Conservation (phyloP, 1,140 invertebrate species). For the Eueides isabella region DNA sequence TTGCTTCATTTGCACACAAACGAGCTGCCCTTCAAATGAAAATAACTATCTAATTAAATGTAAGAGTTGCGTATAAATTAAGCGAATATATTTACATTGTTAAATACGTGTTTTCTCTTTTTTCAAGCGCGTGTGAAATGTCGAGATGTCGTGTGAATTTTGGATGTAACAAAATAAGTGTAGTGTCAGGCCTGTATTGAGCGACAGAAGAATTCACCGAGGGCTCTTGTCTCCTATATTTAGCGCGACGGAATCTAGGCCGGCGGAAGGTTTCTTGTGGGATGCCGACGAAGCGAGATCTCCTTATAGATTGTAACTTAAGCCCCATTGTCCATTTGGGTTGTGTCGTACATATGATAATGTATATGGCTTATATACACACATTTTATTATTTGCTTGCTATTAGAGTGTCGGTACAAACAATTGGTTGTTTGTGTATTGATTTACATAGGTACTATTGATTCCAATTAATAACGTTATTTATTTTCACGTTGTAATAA, state of each 20-base stretch:
- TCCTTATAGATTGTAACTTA: constrained; percentile 17
- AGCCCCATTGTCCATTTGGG: constrained; percentile 8
- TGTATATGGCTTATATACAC: not conserved
- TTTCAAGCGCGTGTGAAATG: constrained; percentile 19
- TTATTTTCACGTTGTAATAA: too few species aligned
- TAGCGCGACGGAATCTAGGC: constrained; percentile 34
- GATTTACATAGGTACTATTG: too few species aligned
- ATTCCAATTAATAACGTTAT: too few species aligned
- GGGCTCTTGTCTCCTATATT: constrained; percentile 35
- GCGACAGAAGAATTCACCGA: constrained; percentile 28
- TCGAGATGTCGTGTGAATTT: constrained; percentile 8
- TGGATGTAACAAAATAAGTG: not conserved
- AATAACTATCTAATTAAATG: constrained; percentile 2
- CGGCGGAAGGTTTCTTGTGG: constrained; percentile 33
- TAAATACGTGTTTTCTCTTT: constrained; percentile 19
- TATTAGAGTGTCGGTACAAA: too few species aligned
- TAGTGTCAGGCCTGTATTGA: constrained; percentile 15
- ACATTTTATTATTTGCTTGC: not conserved
- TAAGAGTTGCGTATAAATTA: not conserved
- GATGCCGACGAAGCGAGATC: constrained; percentile 19
- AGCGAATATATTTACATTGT: constrained; percentile 16
- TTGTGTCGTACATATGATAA: not conserved
- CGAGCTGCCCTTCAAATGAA: not conserved
- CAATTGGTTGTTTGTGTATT: too few species aligned
- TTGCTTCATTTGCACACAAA: not conserved